Conservation (phyloP, 2,888 invertebrate genomes). For the Pterostichus niger region DNA sequence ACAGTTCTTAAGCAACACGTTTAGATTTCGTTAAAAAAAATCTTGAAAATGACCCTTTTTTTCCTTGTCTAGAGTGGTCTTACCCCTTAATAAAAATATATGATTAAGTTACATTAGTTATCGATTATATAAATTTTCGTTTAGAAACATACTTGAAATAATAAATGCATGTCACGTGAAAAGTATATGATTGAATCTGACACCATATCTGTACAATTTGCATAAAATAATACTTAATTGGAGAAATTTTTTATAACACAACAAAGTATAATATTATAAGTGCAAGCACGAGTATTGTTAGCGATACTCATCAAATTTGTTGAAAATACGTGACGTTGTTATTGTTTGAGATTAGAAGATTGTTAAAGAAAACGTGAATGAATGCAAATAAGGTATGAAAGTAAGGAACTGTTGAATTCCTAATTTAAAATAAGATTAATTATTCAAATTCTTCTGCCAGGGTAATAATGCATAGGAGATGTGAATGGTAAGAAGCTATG, state of each 20-base stretch:
- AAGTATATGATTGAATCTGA: constrained; percentile 6
- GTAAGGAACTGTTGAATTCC: not conserved
- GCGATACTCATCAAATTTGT: constrained; percentile 46
- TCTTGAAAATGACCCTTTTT: no score
- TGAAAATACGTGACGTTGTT: constrained; percentile 47
- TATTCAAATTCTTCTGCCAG: not conserved
- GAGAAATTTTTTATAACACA: constrained; percentile 48
- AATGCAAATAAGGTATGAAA: constrained; percentile 29
- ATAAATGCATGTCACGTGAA: constrained; percentile 30
- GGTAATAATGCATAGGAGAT: no score
- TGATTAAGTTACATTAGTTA: no score
- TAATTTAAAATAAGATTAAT: not conserved
- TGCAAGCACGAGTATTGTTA: constrained; percentile 14
- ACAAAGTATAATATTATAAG: constrained; percentile 22
- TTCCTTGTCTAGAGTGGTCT: no score
- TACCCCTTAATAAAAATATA: no score
- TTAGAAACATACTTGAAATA: not conserved
- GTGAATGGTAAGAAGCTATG: no score
- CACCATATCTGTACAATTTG: constrained; percentile 29
- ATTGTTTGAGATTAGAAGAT: constrained; percentile 22
- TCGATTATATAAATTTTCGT: no score
- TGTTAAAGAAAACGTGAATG: constrained; percentile 29
- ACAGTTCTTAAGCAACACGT: no score
- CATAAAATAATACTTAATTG: constrained; percentile 47
- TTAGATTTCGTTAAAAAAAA: no score